Evolutionary conservation across 1,140 invertebrate genomes (phyloP), one percentile per base, ranked within the genome.

Genomic region (Zaprionus africanus): DNA sequence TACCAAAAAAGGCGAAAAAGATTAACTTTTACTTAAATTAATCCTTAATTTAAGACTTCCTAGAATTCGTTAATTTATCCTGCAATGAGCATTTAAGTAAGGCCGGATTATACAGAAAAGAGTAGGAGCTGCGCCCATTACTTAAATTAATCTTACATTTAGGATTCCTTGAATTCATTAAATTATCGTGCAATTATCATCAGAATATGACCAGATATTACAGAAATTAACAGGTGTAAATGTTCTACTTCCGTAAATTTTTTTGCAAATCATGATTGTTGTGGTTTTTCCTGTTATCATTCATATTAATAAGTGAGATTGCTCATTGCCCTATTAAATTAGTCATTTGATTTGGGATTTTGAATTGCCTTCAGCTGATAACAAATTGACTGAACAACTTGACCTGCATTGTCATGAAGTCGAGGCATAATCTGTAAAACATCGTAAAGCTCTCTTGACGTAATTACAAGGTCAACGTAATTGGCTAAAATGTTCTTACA

Each of bases 401-500:
- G 28, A 46, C 4, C 38, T 28, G n/a, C 22, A 59, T 73, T 61
- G 57, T 62, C 71, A 74, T 74, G 24, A 38, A 54, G 13, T 22
- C 38, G 36, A 36, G 36, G 4, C 28, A 49, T 19, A 43, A 17
- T 62, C 36, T 41, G 15, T 38, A 36, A 36, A 19, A 34, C 31
- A 11, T 34, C 9, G 31, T 65, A 51, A 61, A 28, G 54, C 31
- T 64, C 53, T 64, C 36, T 71, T 65, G 57, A 56, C 68, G 62
- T 56, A 72, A 56, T 17, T 53, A 17, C 69, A 76, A 76, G 73
- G 73, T 76, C 60, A 76, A 64, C 60, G 34, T 64, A 59, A 64
- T 70, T 76, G 73, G 43, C 61, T 64, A 51, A 58, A 66, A 13
- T 26, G 41, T 67, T 67, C 54, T 59, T 59, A 67, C 56, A 66